Conservation (phyloP, 2,888 invertebrate genomes). For the Vesta saturnalis region DNA sequence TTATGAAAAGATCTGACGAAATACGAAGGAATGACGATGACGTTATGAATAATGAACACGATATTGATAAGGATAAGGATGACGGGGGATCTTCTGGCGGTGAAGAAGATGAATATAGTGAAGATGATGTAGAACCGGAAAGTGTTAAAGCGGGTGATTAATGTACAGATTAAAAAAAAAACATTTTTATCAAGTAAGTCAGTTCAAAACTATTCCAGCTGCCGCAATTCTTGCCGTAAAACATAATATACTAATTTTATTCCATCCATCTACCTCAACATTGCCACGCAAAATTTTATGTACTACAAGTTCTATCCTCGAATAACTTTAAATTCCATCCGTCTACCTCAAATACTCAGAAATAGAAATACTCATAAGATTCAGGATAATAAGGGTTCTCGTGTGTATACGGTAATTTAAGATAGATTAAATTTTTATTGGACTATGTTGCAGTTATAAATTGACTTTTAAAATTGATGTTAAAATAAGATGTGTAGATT, state of each 20-base stretch:
- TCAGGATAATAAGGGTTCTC: constrained; percentile 62
- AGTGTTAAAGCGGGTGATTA: constrained; percentile 63
- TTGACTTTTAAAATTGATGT: constrained; percentile 54
- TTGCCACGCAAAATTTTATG: constrained; percentile 39
- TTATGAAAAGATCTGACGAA: constrained; percentile 65
- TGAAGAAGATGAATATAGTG: constrained; percentile 67
- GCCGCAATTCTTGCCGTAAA: constrained; percentile 41
- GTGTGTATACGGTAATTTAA: constrained; percentile 60
- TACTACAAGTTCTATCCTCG: constrained; percentile 25
- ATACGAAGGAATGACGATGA: constrained; percentile 65
- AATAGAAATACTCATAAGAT: constrained; percentile 47
- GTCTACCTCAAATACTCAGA: constrained; percentile 60
- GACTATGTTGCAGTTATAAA: constrained; percentile 57
- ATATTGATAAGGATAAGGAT: constrained; percentile 62
- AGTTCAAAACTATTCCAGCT: constrained; percentile 40
- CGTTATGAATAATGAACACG: constrained; percentile 67
- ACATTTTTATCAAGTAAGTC: constrained; percentile 38
- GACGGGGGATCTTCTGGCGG: constrained; percentile 66
- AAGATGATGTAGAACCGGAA: constrained; percentile 63
- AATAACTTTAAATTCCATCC: constrained; percentile 59
- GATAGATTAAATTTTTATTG: constrained; percentile 48
- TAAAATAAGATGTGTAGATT: constrained; percentile 54
- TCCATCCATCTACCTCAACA: constrained; percentile 80
- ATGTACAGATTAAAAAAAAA: constrained; percentile 45
- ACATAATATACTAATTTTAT: constrained; percentile 58